Evolutionary conservation across 2,888 invertebrate genomes (phyloP), one percentile per base, ranked within the genome.

Genomic region (Antheraea assamensis): DNA sequence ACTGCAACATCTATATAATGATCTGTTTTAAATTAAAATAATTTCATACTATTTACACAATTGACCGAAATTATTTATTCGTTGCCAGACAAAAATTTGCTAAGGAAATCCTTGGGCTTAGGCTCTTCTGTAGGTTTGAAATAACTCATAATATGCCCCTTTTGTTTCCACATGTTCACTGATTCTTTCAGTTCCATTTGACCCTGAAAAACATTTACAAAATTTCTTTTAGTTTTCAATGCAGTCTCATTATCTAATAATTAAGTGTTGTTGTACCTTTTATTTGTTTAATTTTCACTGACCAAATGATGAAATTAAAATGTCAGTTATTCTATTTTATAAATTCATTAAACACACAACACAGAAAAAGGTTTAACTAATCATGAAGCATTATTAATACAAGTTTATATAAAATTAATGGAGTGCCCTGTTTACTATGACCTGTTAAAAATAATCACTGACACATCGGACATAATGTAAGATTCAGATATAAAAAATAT

Each of bases 121-220:
- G 97, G 96, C 79, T 98, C 97, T 73, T 96, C 95, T 0, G 98
- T 97, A 72, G 98, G 98, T 87, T 97, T 97, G 94, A 98, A 99
- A 87, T 96, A 98, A 74, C 94, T 87, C 99, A 99, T 98, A 35
- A 99, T 90, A 85, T 98, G 97, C 19, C 97, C 96, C 80, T 97
- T 97, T 84, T 98, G 98, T 89, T 98, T 98, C 98, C 98, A 99
- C 74, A 96, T 95, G 78, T 97, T 96, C 0, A 97, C 97, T 1
- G 97, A 95, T 95, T 99, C 99, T 86, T 97, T 97, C 31, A 99
- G 95, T 85, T 99, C 99, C 98, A 98, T 98, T 96, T 98, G 98
- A 71, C 98, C 98, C 98, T 98, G 87, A 77, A 95, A 89, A 75
- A 42, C 64, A 49, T 73, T 4, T 24, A 19, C 8, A 42, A 42